phyloP scores from a whole-genome alignment of 2,113 vertebrate genomes.

The Anser brachyrhynchus region DNA sequence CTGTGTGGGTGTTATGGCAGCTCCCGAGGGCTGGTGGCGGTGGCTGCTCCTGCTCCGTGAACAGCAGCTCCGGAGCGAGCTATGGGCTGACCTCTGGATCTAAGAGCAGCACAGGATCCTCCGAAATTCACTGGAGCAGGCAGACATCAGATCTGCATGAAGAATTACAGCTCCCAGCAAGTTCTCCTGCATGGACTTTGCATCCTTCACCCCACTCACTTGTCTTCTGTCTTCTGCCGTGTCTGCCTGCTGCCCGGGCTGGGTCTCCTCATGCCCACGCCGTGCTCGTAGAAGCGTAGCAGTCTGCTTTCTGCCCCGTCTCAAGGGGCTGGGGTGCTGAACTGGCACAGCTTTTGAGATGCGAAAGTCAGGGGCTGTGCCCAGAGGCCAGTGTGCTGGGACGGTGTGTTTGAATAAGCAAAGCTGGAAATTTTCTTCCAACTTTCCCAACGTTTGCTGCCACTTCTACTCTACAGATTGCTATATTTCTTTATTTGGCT shows the following conservation, averaged over 20 bases:
- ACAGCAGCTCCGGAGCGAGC: neutral
- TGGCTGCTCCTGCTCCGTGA: neutral
- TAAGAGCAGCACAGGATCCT: neutral
- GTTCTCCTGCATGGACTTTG: neutral
- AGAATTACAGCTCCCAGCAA: neutral
- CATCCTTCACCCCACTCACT: neutral
- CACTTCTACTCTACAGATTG: neutral
- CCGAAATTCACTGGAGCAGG: neutral
- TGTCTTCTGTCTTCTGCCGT: neutral
- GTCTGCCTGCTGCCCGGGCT: neutral
- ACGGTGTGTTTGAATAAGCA: neutral
- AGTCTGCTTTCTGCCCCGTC: neutral
- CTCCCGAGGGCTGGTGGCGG: neutral
- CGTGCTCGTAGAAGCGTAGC: neutral
- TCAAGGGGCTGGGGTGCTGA: neutral
- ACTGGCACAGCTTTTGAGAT: neutral
- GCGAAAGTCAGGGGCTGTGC: neutral
- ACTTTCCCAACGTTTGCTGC: neutral
- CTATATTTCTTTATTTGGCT: neutral
- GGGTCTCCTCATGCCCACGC: neutral
- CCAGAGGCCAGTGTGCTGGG: neutral
- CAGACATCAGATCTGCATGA: neutral
- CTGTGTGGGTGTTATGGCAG: neutral
- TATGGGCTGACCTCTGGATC: neutral
- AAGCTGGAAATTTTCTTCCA: constrained; percentile 24